Evolutionary conservation across 2,888 invertebrate genomes (phyloP).

Genomic region (Tiliacea aurago): DNA sequence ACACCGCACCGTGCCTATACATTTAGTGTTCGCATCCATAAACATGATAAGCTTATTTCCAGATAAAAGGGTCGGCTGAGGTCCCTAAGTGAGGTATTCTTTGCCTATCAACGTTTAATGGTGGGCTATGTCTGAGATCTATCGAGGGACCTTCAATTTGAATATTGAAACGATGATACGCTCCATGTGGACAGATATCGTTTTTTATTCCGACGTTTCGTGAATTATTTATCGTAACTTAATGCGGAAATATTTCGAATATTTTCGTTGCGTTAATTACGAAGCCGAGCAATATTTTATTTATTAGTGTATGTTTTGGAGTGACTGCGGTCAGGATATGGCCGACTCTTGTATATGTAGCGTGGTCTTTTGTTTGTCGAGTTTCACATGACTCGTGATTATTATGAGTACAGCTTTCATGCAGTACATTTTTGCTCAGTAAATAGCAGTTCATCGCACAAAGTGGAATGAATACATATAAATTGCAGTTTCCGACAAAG

Average conservation of each 20-base stretch:
- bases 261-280: slow-evolving; percentile 36
- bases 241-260: slow-evolving; percentile 20
- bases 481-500: background rate
- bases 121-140: slow-evolving; percentile 84
- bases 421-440: slow-evolving; percentile 2
- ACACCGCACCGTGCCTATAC: slow-evolving; percentile 77
- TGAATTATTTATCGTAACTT: slow-evolving; percentile 69
- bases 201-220: slow-evolving; percentile 77
- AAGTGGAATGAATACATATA: slow-evolving; percentile 10
- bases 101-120: slow-evolving; percentile 87
- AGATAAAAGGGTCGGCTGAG: slow-evolving; percentile 87
- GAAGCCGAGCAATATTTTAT: slow-evolving; percentile 18
- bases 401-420: slow-evolving; percentile 27
- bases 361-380: slow-evolving; percentile 25
- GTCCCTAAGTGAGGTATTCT: slow-evolving; percentile 87
- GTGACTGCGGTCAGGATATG: slow-evolving; percentile 27
- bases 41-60: slow-evolving; percentile 89
- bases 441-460: slow-evolving; percentile 14
- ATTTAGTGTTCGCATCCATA: slow-evolving; percentile 84
- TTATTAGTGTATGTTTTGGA: slow-evolving; percentile 12
- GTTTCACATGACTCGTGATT: slow-evolving; percentile 20
- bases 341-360: background rate
- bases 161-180: slow-evolving; percentile 85
- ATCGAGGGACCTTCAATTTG: slow-evolving; percentile 85
- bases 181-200: slow-evolving; percentile 71